A percentile compares a stretch with the other conserved stretches of the same genome.
These are phyloP conservation scores for Barypeithes pellucidus DNA, from an alignment of 2,888 invertebrate species.

Conservation along the genomic window DNA sequence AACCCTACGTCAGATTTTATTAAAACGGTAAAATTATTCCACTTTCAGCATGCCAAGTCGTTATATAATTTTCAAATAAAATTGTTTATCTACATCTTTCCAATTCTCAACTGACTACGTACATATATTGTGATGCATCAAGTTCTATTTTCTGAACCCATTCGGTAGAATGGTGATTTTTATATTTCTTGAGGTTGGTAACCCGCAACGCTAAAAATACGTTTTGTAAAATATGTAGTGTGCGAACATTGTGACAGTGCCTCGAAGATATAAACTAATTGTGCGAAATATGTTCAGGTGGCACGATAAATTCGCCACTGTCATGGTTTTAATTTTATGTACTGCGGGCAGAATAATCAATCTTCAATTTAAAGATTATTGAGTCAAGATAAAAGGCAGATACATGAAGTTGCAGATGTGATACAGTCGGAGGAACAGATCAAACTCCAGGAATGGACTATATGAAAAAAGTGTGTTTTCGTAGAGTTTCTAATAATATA, in stretches of 20 bases:
- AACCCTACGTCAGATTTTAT: background rate
- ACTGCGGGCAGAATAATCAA: background rate
- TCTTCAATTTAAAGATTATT: background rate
- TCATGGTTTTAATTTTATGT: slow-evolving; percentile 17
- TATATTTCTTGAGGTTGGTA: slow-evolving; percentile 25
- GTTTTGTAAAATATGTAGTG: slow-evolving; percentile 28
- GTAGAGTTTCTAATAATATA: too few species aligned
- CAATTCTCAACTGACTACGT: background rate
- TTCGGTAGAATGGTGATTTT: slow-evolving; percentile 10
- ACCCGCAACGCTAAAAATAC: slow-evolving; percentile 25
- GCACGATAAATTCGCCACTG: slow-evolving; percentile 14
- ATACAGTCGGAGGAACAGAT: too few species aligned
- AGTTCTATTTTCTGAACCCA: slow-evolving; percentile 18
- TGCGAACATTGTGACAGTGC: slow-evolving; percentile 13
- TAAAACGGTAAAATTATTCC: background rate
- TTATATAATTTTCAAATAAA: background rate
- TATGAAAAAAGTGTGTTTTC: too few species aligned
- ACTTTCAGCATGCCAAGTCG: background rate
- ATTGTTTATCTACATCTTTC: background rate
- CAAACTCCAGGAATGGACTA: too few species aligned
- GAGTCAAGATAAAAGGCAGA: too few species aligned
- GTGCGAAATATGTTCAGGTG: slow-evolving; percentile 27
- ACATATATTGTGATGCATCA: background rate
- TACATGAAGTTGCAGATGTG: too few species aligned
- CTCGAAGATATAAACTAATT: slow-evolving; percentile 30